These are phyloP conservation scores for Rhizoglyphus robini DNA, from an alignment of 1,140 invertebrate genomes.

Conservation along the genomic window DNA sequence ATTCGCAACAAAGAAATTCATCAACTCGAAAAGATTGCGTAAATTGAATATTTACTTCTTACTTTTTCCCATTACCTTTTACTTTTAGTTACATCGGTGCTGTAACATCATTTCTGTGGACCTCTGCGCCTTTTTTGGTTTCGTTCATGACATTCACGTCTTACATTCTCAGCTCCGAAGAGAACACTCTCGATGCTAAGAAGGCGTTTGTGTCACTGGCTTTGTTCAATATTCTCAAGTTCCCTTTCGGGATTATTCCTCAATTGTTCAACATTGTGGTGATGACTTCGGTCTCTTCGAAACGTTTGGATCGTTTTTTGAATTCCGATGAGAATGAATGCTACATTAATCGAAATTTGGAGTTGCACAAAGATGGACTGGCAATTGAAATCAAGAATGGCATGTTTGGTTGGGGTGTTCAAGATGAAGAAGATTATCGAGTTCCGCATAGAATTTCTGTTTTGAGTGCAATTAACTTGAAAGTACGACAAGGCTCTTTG, in stretches of 20 bases:
- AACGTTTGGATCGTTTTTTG: slow-evolving; percentile 78
- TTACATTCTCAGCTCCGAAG: slow-evolving; percentile 35
- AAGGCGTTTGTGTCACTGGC: no score
- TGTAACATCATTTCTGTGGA: slow-evolving; percentile 27
- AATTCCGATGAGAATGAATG: slow-evolving; percentile 49
- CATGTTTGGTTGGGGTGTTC: slow-evolving; percentile 13
- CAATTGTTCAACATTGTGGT: no score
- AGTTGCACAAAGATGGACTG: slow-evolving; percentile 18
- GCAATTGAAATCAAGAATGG: slow-evolving; percentile 18
- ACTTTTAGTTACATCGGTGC: slow-evolving; percentile 21
- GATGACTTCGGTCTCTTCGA: no score
- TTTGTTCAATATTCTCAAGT: no score
- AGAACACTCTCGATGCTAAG: slow-evolving; percentile 41
- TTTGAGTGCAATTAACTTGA: slow-evolving; percentile 25
- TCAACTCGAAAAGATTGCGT: slow-evolving; percentile 19
- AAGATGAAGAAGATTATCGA: no score
- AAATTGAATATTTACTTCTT: no score
- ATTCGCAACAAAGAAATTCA: slow-evolving; percentile 25
- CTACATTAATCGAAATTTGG: slow-evolving; percentile 12
- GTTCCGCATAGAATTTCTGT: not conserved
- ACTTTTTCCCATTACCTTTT: no score
- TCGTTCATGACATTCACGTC: slow-evolving; percentile 30
- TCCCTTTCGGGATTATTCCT: no score
- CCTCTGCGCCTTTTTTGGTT: slow-evolving; percentile 31
- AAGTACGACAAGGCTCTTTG: slow-evolving; percentile 26